Percentiles rank a stretch among this genome's conserved stretches.
Evolutionary conservation across 2,113 vertebrate genomes (phyloP).

Genomic region (Melierax canorus): DNA sequence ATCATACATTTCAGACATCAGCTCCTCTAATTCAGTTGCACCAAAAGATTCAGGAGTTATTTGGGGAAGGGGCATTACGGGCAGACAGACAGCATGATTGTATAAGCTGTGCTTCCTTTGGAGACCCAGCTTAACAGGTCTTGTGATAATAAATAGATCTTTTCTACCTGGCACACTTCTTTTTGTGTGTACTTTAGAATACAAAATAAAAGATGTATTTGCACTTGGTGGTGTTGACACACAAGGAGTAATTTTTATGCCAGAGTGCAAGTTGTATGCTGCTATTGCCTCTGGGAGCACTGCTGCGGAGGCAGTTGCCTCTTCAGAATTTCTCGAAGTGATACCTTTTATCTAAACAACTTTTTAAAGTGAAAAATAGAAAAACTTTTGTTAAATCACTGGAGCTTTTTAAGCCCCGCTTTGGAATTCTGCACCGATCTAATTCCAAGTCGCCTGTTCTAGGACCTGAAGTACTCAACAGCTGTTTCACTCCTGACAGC

Average conservation of each 20-base stretch:
- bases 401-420: background rate
- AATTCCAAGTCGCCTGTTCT: background rate
- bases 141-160: background rate
- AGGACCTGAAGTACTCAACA: background rate
- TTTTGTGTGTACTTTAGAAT: background rate
- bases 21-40: background rate
- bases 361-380: background rate
- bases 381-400: background rate
- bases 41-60: background rate
- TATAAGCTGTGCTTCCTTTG: background rate
- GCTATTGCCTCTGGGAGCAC: background rate
- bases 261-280: background rate
- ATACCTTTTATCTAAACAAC: background rate
- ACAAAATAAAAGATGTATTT: background rate
- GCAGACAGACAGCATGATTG: background rate
- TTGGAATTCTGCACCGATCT: background rate
- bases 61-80: background rate
- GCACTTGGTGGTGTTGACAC: background rate
- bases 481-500: background rate
- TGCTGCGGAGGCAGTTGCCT: background rate
- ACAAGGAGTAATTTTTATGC: background rate
- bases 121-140: background rate
- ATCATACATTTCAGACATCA: accelerated
- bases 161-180: background rate
- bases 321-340: background rate